Evolutionary conservation across 2,113 vertebrate species (phyloP), one percentile per base, ranked within the genome.

Genomic region (Pelvicachromis taeniatus): DNA sequence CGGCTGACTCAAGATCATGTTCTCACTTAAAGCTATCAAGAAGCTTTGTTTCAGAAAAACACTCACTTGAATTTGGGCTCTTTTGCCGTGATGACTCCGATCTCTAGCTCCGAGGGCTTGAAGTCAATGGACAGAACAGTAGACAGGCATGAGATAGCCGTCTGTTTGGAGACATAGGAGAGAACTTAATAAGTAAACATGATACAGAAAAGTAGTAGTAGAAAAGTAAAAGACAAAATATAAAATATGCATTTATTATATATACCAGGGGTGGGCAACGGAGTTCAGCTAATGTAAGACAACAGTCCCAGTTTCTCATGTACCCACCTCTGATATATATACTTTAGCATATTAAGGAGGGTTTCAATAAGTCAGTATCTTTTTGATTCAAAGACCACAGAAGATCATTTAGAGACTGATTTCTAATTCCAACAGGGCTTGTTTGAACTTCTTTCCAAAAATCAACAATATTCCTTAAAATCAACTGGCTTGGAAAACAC

Each of bases 71-170:
- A 99, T 86, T 95, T 97, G 42, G 97, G 96, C 68, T 97, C 96
- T 91, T 97, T 95, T 91, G 97, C 95, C 52, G 97, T 97, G 91
- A 98, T 94, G 78, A 98, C 97, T 90, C 97, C 98, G 90, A 98
- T 96, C 95, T 98, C 97, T 92, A 98, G 95, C 95, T 98, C 97
- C 58, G 97, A 97, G 89, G 97, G 97, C 91, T 98, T 98, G 95
- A 98, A 98, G 95, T 98, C 97, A 91, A 98, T 98, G 81, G 97
- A 97, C 65, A 98, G 95, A 83, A 98, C 97, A 86, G 97, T 97
- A 83, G 97, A 97, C 82, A 98, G 95, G 88, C 97, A 98, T 5
- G 97, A 98, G 94, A 98, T 97, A 61, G 97, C 97, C 73, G 96
- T 97, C 97, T 98, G 94, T 70, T 53, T 78, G 1, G 26, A 75